A percentile compares a stretch with the other conserved stretches of the same genome.
Evolutionary conservation across 2,113 vertebrate genomes (phyloP).

Genomic region (Catharus bicknelli): DNA sequence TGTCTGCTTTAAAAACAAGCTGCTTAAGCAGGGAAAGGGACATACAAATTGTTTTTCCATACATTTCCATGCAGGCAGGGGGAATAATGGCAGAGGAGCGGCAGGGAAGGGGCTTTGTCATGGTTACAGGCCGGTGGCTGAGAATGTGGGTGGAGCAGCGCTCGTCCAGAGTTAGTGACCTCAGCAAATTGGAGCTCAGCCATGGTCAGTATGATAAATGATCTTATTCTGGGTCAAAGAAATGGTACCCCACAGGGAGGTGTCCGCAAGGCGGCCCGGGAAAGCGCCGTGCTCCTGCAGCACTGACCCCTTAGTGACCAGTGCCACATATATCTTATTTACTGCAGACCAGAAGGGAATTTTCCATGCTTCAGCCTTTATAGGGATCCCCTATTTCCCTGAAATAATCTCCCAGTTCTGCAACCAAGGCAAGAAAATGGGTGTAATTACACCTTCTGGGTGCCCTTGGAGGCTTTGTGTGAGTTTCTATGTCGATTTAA

Average conservation of each 20-base stretch:
- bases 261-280: conserved; percentile 1
- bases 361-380: conserved; percentile 17
- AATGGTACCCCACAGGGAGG: conserved; percentile 61
- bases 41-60: conserved; percentile 43
- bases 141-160: conserved; percentile 74
- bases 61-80: conserved; percentile 62
- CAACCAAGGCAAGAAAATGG: neutral
- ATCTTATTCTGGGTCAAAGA: conserved; percentile 71
- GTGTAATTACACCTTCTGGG: neutral
- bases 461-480: neutral
- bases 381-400: neutral
- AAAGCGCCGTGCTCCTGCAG: conserved; percentile 25
- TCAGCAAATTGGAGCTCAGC: conserved; percentile 75
- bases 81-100: conserved; percentile 72
- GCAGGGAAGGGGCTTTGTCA: conserved; percentile 75
- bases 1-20: neutral
- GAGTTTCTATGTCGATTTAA: neutral
- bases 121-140: conserved; percentile 75
- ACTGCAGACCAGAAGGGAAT: conserved; percentile 44
- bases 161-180: conserved; percentile 77
- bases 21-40: conserved; percentile 10
- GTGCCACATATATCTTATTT: conserved; percentile 49
- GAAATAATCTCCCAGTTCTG: neutral
- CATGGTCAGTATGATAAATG: conserved; percentile 81
- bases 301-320: conserved; percentile 72